phyloP scores from a whole-genome alignment of 2,888 invertebrate genomes.

The Sycophila texana region DNA sequence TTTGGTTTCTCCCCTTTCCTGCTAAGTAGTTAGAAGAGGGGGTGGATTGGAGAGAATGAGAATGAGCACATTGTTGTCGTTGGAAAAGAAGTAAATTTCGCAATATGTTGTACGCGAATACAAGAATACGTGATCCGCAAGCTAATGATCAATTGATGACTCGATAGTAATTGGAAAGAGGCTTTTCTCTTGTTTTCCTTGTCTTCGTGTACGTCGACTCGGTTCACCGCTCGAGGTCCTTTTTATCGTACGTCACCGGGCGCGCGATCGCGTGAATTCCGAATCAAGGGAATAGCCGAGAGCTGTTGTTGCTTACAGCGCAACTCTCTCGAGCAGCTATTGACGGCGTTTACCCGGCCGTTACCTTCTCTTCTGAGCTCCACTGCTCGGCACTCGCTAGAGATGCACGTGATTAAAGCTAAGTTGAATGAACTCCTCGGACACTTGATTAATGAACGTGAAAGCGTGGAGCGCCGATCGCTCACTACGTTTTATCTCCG shows the following conservation, averaged over 20 bases:
- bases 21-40: no score
- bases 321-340: slow-evolving; percentile 2
- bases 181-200: neutral
- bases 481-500: slow-evolving; percentile 22
- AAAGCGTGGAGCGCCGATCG: neutral
- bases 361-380: neutral
- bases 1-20: no score
- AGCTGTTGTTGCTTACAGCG: neutral
- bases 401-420: slow-evolving; percentile 24
- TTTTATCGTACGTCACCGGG: no score
- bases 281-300: neutral
- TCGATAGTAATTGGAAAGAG: no score
- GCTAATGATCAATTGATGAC: slow-evolving; percentile 16
- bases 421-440: slow-evolving; percentile 45
- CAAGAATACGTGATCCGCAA: slow-evolving; percentile 21
- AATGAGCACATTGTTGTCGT: neutral
- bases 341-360: slow-evolving; percentile 1
- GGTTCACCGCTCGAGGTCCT: no score
- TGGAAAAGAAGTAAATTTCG: neutral
- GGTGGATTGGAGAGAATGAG: neutral
- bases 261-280: slow-evolving; percentile 14
- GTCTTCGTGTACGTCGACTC: slow-evolving; percentile 7
- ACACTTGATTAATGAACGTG: slow-evolving; percentile 49
- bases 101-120: neutral
- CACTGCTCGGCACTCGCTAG: neutral